Evolutionary conservation across 1,140 invertebrate species (phyloP).

Genomic region (Drosophila erecta): DNA sequence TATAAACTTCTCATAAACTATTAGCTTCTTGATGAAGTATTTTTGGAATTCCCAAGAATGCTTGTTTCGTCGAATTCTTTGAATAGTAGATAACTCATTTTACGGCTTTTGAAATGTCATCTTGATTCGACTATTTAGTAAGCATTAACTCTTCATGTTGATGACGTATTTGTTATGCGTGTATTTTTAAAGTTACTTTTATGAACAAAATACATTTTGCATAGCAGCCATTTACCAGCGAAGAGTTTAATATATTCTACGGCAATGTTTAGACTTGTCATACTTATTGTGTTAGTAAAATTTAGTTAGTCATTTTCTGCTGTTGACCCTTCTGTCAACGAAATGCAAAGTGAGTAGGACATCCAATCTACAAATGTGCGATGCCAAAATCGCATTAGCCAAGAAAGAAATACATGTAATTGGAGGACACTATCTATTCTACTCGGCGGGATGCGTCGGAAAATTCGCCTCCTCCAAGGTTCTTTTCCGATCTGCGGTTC

Average conservation of each 20-base stretch:
- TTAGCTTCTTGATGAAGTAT: background rate
- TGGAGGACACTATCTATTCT: constrained; percentile 23
- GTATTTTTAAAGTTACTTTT: no score
- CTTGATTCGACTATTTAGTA: no score
- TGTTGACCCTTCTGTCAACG: constrained; percentile 16
- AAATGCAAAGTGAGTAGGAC: constrained; percentile 7
- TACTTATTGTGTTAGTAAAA: background rate
- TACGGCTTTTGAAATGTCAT: background rate
- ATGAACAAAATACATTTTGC: no score
- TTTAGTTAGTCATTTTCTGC: background rate
- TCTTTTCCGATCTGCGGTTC: constrained; percentile 14
- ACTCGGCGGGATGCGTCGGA: constrained; percentile 3
- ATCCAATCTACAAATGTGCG: constrained; percentile 6
- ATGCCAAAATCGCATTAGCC: constrained; percentile 27
- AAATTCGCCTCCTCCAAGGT: constrained; percentile 25
- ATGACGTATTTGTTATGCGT: no score
- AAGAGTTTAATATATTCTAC: background rate
- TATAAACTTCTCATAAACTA: background rate
- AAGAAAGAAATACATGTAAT: background rate
- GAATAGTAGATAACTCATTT: background rate
- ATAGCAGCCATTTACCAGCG: no score
- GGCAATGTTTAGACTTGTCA: background rate
- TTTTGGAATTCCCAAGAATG: background rate
- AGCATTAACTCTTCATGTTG: background rate
- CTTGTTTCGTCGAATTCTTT: background rate